These are phyloP conservation scores for Exephanes ischioxanthus DNA, from an alignment of 2,888 invertebrate species.

Conservation along the genomic window DNA sequence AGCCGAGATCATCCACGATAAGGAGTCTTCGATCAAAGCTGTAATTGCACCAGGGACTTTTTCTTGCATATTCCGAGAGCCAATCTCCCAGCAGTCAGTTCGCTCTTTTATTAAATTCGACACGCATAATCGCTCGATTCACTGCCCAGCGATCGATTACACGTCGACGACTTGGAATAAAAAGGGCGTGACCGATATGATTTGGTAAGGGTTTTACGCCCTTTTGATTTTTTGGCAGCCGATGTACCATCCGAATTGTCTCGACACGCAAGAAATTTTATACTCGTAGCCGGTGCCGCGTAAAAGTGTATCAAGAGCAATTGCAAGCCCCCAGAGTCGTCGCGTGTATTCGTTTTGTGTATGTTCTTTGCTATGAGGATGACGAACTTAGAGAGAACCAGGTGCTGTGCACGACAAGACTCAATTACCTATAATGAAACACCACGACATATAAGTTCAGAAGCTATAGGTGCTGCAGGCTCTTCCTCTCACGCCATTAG, in stretches of 20 bases:
- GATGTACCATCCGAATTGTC: too few species aligned
- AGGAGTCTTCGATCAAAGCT: background rate
- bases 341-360: background rate
- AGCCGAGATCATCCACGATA: background rate
- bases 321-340: background rate
- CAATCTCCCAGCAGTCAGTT: background rate
- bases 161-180: background rate
- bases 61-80: background rate
- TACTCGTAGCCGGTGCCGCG: background rate
- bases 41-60: background rate
- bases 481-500: conserved; percentile 45
- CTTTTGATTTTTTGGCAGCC: too few species aligned
- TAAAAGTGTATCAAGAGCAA: background rate
- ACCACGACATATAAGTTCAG: conserved; percentile 49
- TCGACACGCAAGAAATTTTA: background rate
- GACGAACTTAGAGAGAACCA: conserved; percentile 24
- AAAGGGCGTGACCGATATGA: too few species aligned
- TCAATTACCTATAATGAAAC: conserved; percentile 53
- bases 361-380: conserved; percentile 4
- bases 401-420: conserved; percentile 28
- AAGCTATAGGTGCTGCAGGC: conserved; percentile 27
- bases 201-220: too few species aligned
- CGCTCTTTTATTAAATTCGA: background rate
- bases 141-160: background rate
- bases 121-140: background rate